Evolutionary conservation across 2,888 invertebrate species (phyloP).

Genomic region (Tiliacea citrago): DNA sequence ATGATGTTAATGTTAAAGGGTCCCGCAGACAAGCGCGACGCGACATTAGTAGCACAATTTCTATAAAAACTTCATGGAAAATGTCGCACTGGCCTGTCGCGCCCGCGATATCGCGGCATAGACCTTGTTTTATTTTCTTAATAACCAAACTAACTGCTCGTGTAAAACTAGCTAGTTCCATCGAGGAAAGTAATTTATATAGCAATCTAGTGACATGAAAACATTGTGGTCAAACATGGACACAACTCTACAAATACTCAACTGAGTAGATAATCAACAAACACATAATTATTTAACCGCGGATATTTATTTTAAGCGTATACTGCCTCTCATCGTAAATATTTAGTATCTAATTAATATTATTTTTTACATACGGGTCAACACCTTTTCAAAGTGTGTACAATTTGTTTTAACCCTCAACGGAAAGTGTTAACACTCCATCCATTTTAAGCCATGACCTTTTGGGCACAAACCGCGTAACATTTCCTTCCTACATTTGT

Average conservation of each 20-base stretch:
- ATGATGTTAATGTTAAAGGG: too few relatives aligned
- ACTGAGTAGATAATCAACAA: constrained; percentile 3
- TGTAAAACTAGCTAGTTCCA: background rate
- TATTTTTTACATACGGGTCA: constrained; percentile 39
- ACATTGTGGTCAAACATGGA: background rate
- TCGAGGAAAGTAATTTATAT: background rate
- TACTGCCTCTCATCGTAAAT: constrained; percentile 37
- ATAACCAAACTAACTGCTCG: background rate
- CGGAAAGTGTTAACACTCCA: constrained; percentile 49
- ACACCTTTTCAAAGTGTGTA: constrained; percentile 46
- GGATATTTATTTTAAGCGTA: background rate
- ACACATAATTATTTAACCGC: background rate
- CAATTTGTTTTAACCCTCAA: constrained; percentile 42
- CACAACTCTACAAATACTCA: constrained; percentile 1
- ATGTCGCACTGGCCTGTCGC: too few relatives aligned
- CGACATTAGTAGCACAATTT: too few relatives aligned
- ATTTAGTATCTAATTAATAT: constrained; percentile 43
- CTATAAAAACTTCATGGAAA: too few relatives aligned
- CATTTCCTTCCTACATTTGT: constrained; percentile 28
- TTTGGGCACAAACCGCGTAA: constrained; percentile 25
- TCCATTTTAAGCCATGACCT: constrained; percentile 47
- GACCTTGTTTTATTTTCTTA: background rate
- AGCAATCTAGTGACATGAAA: background rate
- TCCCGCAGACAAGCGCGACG: too few relatives aligned
- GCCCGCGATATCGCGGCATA: too few relatives aligned